Evolutionary conservation across 2,113 vertebrate genomes (phyloP), one percentile per base, ranked within the genome.

Genomic region (Grammomys dolichurus): DNA sequence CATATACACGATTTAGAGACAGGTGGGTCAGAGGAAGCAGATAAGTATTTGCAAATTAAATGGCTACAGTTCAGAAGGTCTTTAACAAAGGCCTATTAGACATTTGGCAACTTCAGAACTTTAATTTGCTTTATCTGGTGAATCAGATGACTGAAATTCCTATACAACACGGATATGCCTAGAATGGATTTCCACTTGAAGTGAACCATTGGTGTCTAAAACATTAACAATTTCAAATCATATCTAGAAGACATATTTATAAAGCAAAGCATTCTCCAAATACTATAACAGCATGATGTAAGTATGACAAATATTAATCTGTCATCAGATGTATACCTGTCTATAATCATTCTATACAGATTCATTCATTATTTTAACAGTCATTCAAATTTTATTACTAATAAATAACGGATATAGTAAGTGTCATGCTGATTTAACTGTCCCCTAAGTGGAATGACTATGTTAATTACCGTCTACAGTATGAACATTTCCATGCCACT

Each of bases 31-130:
- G 46, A 46, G 91, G n/a, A 88, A 91, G 76, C 33, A n/a, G 36
- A 24, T 77, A 93, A 88, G 8, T 93, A 94, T 95, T 97, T 48
- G 58, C 87, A 95, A 97, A 92, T 85, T 75, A 90, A 88, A 95
- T 4, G 26, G 84, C 80, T 89, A 10, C 48, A 69, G 58, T 97
- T 97, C 75, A 80, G 93, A 22, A 87, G 51, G 46, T 28, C n/a
- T 96, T 93, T 96, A 54, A 89, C n/a, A 65, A 87, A 73, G 48
- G 19, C 22, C 7, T 82, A 24, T 33, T n/a, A 56, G 12, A 9
- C 40, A 89, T 69, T 93, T 96, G 77, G 77, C 46, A 80, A 77
- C 5, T 43, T 87, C 22, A 87, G 33, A 3, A 93, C 20, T 81
- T 87, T 82, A 91, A 78, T n/a, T 77, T 73, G 36, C 67, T 84